Conservation (phyloP, 1,140 invertebrate genomes). For the Apis dorsata region DNA sequence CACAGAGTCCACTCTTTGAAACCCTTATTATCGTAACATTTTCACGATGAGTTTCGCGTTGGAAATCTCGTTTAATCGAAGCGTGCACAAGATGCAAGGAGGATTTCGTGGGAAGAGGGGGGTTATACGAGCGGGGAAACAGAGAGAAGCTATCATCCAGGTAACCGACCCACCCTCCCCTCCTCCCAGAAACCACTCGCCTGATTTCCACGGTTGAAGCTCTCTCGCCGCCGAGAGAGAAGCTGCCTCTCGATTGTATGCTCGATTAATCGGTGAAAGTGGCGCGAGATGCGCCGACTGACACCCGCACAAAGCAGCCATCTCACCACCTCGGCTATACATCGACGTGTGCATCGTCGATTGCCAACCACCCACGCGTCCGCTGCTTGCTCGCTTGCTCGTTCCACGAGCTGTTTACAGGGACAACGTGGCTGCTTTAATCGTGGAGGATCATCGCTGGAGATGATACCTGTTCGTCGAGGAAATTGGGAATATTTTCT, state of each 20-base stretch:
- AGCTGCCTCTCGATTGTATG: background rate
- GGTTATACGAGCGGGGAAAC: no score
- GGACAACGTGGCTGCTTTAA: background rate
- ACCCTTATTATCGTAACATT: background rate
- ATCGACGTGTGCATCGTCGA: slow-evolving; percentile 54
- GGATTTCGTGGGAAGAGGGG: no score
- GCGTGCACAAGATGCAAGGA: no score
- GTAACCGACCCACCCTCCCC: no score
- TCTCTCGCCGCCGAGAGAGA: background rate
- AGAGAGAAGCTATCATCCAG: no score
- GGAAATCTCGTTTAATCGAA: no score
- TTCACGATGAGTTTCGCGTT: background rate
- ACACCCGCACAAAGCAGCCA: background rate
- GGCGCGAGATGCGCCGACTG: slow-evolving; percentile 33
- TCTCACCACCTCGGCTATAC: background rate
- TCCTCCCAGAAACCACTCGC: no score
- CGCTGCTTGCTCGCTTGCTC: background rate
- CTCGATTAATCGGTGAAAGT: slow-evolving; percentile 58
- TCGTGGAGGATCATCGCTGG: background rate
- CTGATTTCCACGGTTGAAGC: slow-evolving; percentile 43
- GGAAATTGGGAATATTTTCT: no score
- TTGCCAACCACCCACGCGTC: slow-evolving; percentile 41
- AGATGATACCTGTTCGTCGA: background rate
- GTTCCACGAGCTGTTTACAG: slow-evolving; percentile 6
- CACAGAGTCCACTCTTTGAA: no score